phyloP scores from a whole-genome alignment of 2,113 vertebrate species.

The Halichoeres trimaculatus region DNA sequence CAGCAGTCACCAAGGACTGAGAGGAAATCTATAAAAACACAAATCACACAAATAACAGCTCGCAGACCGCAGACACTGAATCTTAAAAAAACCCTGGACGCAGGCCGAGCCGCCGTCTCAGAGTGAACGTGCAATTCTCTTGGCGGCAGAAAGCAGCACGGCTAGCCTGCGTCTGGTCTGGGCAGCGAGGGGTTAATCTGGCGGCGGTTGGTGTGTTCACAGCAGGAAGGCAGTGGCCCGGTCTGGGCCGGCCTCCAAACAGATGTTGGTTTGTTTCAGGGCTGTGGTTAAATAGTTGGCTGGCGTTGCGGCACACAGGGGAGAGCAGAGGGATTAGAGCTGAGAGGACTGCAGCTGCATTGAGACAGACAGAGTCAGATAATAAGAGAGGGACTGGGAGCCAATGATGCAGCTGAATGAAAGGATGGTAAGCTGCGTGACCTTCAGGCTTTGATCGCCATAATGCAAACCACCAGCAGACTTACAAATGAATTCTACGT shows the following conservation, averaged over 20 bases:
- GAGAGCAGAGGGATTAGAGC: conserved; percentile 79
- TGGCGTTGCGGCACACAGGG: conserved; percentile 86
- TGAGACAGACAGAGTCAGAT: conserved; percentile 49
- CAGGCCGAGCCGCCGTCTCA: conserved; percentile 17
- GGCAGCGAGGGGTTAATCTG: conserved; percentile 61
- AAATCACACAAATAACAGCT: conserved; percentile 29
- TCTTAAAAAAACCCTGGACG: conserved; percentile 35
- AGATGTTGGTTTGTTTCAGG: conserved; percentile 94
- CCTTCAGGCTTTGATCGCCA: conserved; percentile 45
- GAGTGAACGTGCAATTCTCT: conserved; percentile 30
- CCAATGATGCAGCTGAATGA: conserved; percentile 55
- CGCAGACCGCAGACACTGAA: conserved; percentile 30
- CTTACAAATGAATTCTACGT: conserved; percentile 40
- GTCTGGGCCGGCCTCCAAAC: conserved; percentile 89
- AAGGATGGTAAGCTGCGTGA: conserved; percentile 52
- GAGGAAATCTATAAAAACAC: conserved; percentile 19
- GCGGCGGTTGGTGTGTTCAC: conserved; percentile 68
- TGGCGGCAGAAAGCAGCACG: neutral
- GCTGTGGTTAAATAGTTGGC: conserved; percentile 91
- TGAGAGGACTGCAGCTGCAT: conserved; percentile 88
- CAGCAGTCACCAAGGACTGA: neutral
- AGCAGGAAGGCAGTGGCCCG: conserved; percentile 84
- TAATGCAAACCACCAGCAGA: conserved; percentile 44
- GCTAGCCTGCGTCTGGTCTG: conserved; percentile 10
- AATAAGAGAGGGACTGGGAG: conserved; percentile 43